Evolutionary conservation across 2,888 invertebrate species (phyloP).

Genomic region (Perithous albicinctus): DNA sequence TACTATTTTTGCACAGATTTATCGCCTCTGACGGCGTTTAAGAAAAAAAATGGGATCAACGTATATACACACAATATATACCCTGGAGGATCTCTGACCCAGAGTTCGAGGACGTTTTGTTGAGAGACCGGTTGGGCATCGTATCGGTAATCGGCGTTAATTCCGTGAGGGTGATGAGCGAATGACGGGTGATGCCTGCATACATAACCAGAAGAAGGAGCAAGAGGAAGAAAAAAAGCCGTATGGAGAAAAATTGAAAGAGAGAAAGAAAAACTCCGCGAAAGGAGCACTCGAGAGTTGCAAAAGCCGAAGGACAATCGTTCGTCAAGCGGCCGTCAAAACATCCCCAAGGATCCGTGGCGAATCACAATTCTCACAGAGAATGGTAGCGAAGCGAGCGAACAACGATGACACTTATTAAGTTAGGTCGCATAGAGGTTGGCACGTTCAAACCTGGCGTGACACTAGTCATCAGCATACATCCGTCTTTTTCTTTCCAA

Average conservation of each 20-base stretch:
- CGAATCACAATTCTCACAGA: slow-evolving; percentile 81
- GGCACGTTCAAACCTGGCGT: not conserved
- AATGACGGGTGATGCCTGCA: not conserved
- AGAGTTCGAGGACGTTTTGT: slow-evolving; percentile 39
- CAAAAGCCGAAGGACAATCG: slow-evolving; percentile 75
- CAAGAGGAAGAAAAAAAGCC: slow-evolving; percentile 3
- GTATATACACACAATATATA: slow-evolving; percentile 20
- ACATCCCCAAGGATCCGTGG: slow-evolving; percentile 84
- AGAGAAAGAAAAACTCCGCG: slow-evolving; percentile 29
- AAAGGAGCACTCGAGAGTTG: slow-evolving; percentile 58
- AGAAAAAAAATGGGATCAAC: slow-evolving; percentile 24
- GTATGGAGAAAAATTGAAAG: slow-evolving; percentile 8
- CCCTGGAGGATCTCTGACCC: slow-evolving; percentile 41
- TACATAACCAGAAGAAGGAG: slow-evolving; percentile 28
- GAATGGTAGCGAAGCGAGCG: slow-evolving; percentile 42
- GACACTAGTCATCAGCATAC: not conserved
- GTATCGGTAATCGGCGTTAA: slow-evolving; percentile 43
- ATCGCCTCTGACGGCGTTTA: slow-evolving; percentile 12
- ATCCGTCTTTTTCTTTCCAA: slow-evolving; percentile 24
- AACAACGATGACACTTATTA: slow-evolving; percentile 26
- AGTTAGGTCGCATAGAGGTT: not conserved
- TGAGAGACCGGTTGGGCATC: slow-evolving; percentile 29
- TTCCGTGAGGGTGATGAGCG: slow-evolving; percentile 18
- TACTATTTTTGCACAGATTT: slow-evolving; percentile 22
- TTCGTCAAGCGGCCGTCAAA: slow-evolving; percentile 84